Percentiles rank a stretch among this genome's conserved stretches.
Evolutionary conservation across 2,888 invertebrate genomes (phyloP).

Genomic region (Hypolimnas misippus): DNA sequence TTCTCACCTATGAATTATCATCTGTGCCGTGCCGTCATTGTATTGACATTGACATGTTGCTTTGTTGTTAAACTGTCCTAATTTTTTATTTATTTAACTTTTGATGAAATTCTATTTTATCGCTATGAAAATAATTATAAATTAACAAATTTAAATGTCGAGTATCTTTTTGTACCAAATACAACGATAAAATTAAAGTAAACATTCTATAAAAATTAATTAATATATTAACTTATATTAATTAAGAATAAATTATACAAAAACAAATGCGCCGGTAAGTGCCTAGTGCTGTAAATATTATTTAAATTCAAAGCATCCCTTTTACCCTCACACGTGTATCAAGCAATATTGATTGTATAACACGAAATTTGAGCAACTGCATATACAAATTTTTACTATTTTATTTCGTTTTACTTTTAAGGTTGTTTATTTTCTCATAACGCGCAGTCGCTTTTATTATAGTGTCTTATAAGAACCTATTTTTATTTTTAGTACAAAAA

Average conservation of each 20-base stretch:
- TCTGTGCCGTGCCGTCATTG: too few species aligned
- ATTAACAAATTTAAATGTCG: neutral
- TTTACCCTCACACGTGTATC: neutral
- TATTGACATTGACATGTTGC: constrained; percentile 3
- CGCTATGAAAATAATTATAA: neutral
- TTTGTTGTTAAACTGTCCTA: neutral
- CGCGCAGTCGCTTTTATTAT: too few species aligned
- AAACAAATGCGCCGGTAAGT: constrained; percentile 4
- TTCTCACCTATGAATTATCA: too few species aligned
- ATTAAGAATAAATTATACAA: neutral
- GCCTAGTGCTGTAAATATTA: neutral
- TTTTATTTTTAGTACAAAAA: too few species aligned
- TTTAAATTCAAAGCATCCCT: neutral
- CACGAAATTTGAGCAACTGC: neutral
- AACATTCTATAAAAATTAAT: neutral
- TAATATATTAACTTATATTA: neutral
- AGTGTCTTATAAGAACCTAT: too few species aligned
- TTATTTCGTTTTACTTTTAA: too few species aligned
- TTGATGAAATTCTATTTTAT: neutral
- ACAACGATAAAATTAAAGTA: neutral
- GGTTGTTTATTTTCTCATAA: too few species aligned
- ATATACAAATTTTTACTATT: too few species aligned
- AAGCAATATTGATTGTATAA: neutral
- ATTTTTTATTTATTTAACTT: constrained; percentile 6
- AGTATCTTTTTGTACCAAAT: neutral